Evolutionary conservation across 2,113 vertebrate species (phyloP).

Genomic region (Apistogramma diplotaenia): DNA sequence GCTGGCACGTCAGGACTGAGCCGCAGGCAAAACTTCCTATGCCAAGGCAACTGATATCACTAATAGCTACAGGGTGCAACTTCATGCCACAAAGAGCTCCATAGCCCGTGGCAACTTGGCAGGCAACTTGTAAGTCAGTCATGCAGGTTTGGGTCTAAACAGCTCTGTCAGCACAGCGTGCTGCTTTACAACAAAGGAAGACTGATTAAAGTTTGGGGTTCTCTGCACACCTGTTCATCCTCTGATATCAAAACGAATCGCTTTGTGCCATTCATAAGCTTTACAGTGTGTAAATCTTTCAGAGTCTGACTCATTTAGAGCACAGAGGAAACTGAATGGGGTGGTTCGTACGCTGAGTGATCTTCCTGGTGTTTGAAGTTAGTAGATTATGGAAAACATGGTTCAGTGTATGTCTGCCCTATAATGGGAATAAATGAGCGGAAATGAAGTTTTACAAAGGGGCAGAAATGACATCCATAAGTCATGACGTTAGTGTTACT

Average conservation of each 20-base stretch:
- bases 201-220: constrained; percentile 46
- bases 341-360: constrained; percentile 26
- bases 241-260: constrained; percentile 51
- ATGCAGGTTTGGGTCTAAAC: constrained; percentile 42
- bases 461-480: neutral
- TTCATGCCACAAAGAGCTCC: constrained; percentile 21
- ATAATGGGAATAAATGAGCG: neutral
- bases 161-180: constrained; percentile 46
- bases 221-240: constrained; percentile 61
- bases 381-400: constrained; percentile 43
- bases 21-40: neutral
- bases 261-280: constrained; percentile 10
- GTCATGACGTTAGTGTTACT: neutral
- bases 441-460: neutral
- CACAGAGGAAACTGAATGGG: constrained; percentile 23
- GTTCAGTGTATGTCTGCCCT: neutral
- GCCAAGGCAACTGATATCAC: constrained; percentile 26
- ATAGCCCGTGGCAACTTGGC: constrained; percentile 49
- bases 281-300: neutral
- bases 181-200: constrained; percentile 48
- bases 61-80: constrained; percentile 42
- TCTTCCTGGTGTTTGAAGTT: constrained; percentile 45
- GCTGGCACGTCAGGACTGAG: constrained; percentile 41
- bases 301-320: constrained; percentile 40
- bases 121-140: constrained; percentile 16